Conservation (phyloP, 2,888 invertebrate genomes). For the Eupithecia subumbrata region DNA sequence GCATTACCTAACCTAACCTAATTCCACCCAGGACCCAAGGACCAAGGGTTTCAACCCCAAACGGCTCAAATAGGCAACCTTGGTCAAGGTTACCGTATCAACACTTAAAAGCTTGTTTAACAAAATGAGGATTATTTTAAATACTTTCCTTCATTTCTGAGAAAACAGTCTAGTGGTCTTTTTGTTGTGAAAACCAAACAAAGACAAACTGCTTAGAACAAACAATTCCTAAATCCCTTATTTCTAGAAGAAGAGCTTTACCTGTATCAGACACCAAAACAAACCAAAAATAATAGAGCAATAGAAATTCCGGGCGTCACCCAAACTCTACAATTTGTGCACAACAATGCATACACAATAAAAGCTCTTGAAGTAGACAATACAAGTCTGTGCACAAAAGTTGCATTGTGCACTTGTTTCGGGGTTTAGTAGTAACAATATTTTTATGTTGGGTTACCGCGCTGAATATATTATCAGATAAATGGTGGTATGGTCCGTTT, state of each 20-base stretch:
- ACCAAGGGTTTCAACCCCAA: too few relatives aligned
- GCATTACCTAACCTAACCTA: too few relatives aligned
- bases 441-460: slow-evolving; percentile 36
- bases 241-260: slow-evolving; percentile 17
- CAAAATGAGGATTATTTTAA: neutral
- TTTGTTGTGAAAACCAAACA: slow-evolving; percentile 1
- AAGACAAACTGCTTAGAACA: too few relatives aligned
- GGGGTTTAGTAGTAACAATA: slow-evolving; percentile 38
- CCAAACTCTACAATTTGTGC: slow-evolving; percentile 45
- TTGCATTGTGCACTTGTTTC: slow-evolving; percentile 40
- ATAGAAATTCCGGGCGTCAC: slow-evolving; percentile 46
- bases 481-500: slow-evolving; percentile 27
- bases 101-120: neutral
- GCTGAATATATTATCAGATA: slow-evolving; percentile 36
- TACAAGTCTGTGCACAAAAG: slow-evolving; percentile 36
- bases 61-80: too few relatives aligned
- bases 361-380: slow-evolving; percentile 53
- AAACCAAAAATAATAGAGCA: slow-evolving; percentile 22
- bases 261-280: slow-evolving; percentile 25
- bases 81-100: too few relatives aligned
- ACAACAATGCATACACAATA: slow-evolving; percentile 51
- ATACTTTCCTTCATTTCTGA: neutral
- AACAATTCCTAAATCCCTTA: slow-evolving; percentile 3
- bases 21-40: too few relatives aligned
- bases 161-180: neutral